Conservation (phyloP, 2,797 vertebrate genomes). For the Astyanax mexicanus region DNA sequence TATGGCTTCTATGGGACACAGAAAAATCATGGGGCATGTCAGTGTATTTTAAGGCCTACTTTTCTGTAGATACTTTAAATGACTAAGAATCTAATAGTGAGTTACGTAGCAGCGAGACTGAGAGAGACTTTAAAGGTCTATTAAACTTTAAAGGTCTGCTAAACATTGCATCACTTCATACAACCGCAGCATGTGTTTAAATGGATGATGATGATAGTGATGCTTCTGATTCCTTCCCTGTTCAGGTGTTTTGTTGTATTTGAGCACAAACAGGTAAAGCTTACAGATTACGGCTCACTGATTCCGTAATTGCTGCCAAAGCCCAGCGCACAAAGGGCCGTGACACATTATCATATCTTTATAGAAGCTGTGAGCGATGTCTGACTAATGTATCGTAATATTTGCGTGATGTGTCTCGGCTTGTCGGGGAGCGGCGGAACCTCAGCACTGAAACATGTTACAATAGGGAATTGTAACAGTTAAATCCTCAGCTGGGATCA, state of each 20-base stretch:
- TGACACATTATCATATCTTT: constrained; percentile 21
- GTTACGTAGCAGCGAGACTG: not conserved
- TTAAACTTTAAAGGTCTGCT: no score
- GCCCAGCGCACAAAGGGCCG: constrained; percentile 12
- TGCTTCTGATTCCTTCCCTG: not conserved
- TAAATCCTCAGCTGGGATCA: constrained; percentile 53
- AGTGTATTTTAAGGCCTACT: no score
- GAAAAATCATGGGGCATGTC: no score
- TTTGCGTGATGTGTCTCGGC: constrained; percentile 48
- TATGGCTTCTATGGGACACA: no score
- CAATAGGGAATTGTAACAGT: constrained; percentile 55
- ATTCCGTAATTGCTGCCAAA: constrained; percentile 1
- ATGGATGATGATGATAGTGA: not conserved
- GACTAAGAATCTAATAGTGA: not conserved
- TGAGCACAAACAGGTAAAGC: constrained; percentile 16
- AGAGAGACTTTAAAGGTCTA: not conserved
- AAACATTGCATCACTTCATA: constrained; percentile 19
- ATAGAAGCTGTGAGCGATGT: constrained; percentile 16
- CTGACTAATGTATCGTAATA: constrained; percentile 52
- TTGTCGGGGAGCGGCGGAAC: constrained; percentile 35
- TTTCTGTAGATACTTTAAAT: not conserved
- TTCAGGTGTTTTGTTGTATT: constrained; percentile 16
- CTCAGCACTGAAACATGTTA: constrained; percentile 47
- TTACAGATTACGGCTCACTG: not conserved
- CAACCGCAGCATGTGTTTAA: not conserved